Percentiles rank a stretch among this genome's conserved stretches.
These are phyloP conservation scores for Agrotis exclamationis DNA, from an alignment of 2,888 invertebrate species.

Conservation along the genomic window DNA sequence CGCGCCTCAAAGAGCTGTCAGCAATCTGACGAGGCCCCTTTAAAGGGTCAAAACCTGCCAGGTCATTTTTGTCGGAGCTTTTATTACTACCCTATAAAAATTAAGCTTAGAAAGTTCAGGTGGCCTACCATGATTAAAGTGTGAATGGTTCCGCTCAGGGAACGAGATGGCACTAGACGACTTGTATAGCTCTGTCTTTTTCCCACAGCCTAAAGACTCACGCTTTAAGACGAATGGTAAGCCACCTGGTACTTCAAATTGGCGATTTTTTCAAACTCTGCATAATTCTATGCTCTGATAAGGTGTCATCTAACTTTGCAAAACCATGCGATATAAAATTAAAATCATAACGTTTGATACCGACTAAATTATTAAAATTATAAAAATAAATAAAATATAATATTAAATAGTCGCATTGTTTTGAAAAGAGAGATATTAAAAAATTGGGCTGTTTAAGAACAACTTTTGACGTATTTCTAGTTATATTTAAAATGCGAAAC, in stretches of 20 bases:
- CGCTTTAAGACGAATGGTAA: no score
- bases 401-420: constrained; percentile 42
- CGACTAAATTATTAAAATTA: constrained; percentile 20
- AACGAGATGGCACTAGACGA: no score
- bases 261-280: constrained; percentile 40
- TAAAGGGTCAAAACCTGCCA: no score
- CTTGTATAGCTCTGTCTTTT: no score
- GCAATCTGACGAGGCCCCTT: no score
- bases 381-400: constrained; percentile 17
- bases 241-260: neutral
- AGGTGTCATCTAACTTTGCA: constrained; percentile 45
- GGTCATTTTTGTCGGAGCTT: no score
- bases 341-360: constrained; percentile 44
- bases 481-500: neutral
- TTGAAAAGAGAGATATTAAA: constrained; percentile 34
- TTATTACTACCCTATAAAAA: no score
- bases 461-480: neutral
- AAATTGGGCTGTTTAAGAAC: constrained; percentile 30
- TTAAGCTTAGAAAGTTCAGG: no score
- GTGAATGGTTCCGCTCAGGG: no score
- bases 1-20: no score
- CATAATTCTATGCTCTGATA: constrained; percentile 15
- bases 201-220: no score
- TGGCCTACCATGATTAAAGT: no score
- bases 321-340: constrained; percentile 49